Percentiles rank a stretch among this genome's conserved stretches.
These are phyloP conservation scores for Ips typographus DNA, from an alignment of 1,140 invertebrate genomes.

Conservation along the genomic window DNA sequence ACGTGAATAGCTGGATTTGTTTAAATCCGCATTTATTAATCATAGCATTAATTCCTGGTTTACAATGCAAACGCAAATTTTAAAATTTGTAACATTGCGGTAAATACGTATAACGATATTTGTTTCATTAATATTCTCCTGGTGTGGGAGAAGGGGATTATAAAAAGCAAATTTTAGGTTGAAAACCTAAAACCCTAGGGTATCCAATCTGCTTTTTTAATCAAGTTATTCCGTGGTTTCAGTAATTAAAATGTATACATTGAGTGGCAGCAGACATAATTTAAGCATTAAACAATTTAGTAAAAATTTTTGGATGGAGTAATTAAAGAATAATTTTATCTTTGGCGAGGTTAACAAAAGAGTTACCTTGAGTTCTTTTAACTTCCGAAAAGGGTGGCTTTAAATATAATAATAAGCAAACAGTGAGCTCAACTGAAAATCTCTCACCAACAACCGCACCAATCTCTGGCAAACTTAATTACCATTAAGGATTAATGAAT, in stretches of 20 bases:
- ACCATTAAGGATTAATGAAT: slow-evolving; percentile 6
- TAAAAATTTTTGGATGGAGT: neutral
- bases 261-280: slow-evolving; percentile 3
- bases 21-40: too few species aligned
- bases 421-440: neutral
- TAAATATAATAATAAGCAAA: neutral
- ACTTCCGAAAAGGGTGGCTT: neutral
- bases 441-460: neutral
- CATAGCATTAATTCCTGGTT: too few species aligned
- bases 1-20: too few species aligned
- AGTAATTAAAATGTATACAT: slow-evolving; percentile 4
- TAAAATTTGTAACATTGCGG: too few species aligned
- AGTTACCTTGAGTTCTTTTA: neutral
- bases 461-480: neutral
- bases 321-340: neutral
- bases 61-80: too few species aligned
- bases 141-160: neutral
- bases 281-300: neutral
- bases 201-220: slow-evolving; percentile 4
- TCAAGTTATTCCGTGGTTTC: slow-evolving; percentile 1
- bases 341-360: neutral
- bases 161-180: neutral
- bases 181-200: neutral
- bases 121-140: neutral
- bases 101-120: neutral